A percentile compares a stretch with the other conserved stretches of the same genome.
phyloP scores from a whole-genome alignment of 2,113 vertebrate genomes.

The Eudorcas thomsonii region DNA sequence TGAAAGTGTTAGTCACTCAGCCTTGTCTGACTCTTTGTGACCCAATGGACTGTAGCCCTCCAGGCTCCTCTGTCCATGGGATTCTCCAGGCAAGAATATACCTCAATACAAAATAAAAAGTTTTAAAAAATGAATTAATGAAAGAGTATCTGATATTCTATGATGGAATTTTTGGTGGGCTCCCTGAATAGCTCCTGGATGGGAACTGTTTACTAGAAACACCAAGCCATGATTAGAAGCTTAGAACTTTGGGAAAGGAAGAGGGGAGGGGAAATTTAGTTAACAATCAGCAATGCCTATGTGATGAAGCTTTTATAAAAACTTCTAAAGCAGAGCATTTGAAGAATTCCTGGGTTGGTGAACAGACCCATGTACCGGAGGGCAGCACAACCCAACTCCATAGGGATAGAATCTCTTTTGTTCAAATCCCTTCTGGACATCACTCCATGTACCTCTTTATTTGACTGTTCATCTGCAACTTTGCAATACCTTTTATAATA shows the following conservation, averaged over 20 bases:
- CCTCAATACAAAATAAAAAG: not conserved
- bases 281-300: not conserved
- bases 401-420: not conserved
- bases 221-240: not conserved
- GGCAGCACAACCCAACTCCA: not conserved
- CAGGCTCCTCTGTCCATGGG: not conserved
- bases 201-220: not conserved
- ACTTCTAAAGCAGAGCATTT: not conserved
- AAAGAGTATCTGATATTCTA: not conserved
- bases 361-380: not conserved
- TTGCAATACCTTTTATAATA: not conserved
- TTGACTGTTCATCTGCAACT: not conserved
- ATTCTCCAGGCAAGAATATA: not conserved
- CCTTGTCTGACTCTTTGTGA: not conserved
- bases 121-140: not conserved
- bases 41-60: not conserved
- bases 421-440: not conserved
- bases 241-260: not conserved
- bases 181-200: not conserved
- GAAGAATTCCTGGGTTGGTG: not conserved
- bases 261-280: not conserved
- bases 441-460: not conserved
- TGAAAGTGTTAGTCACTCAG: not conserved
- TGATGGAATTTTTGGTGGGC: too few relatives aligned
- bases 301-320: not conserved